These are phyloP conservation scores for Zophobas morio DNA, from an alignment of 1,140 invertebrate genomes.

Conservation along the genomic window DNA sequence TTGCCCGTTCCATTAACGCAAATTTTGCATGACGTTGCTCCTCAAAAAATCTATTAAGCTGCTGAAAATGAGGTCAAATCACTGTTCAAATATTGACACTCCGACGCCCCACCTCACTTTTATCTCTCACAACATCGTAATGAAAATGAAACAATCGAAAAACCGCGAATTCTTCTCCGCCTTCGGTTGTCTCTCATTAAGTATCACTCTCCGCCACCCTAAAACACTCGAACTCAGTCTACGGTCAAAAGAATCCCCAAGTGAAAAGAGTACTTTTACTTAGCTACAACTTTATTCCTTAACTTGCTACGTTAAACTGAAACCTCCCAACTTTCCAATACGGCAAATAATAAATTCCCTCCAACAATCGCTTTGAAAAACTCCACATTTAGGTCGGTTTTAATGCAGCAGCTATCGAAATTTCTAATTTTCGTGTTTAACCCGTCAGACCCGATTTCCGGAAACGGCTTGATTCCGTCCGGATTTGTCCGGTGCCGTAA, in stretches of 20 bases:
- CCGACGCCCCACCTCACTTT: not conserved
- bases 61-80: not conserved
- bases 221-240: too few relatives aligned
- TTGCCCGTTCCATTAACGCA: not conserved
- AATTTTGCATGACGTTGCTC: not conserved
- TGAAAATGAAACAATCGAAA: conserved; percentile 17
- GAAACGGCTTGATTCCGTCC: conserved; percentile 4
- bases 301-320: too few relatives aligned
- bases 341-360: not conserved
- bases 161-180: not conserved
- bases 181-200: not conserved
- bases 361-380: too few relatives aligned
- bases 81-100: conserved; percentile 6
- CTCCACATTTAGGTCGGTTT: too few relatives aligned
- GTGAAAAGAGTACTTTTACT: conserved; percentile 9
- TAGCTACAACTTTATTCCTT: conserved; percentile 12
- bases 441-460: conserved; percentile 8
- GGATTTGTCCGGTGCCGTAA: conserved; percentile 7
- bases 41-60: not conserved
- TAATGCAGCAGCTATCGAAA: not conserved
- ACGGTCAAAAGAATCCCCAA: not conserved
- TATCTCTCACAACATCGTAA: not conserved
- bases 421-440: not conserved
- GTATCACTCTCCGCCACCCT: too few relatives aligned
- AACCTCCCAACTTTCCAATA: not conserved